Conservation (phyloP, 2,113 vertebrate genomes). For the Scartelaos histophorus region DNA sequence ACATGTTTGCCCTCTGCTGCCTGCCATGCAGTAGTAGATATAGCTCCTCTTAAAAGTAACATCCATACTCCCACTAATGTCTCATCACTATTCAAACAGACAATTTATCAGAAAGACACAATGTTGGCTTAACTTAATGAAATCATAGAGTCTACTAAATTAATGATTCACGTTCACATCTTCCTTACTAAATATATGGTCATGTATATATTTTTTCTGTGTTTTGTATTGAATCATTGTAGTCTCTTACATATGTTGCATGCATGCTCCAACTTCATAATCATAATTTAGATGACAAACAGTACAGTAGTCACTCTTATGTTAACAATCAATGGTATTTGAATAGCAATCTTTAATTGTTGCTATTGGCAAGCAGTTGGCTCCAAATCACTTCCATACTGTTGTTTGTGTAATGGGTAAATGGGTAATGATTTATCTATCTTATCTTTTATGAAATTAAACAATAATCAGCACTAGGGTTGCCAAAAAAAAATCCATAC, state of each 20-base stretch:
- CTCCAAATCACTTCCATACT: neutral
- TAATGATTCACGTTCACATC: no score
- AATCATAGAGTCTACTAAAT: no score
- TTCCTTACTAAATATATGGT: no score
- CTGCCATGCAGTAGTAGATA: conserved; percentile 27
- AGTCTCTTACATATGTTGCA: neutral
- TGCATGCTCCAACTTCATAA: neutral
- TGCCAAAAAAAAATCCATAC: neutral
- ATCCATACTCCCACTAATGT: conserved; percentile 20
- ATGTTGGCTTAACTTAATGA: no score
- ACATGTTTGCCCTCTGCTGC: conserved; percentile 44
- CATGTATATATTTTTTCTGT: no score
- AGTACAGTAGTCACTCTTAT: neutral
- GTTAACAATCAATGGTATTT: neutral
- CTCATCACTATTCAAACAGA: no score
- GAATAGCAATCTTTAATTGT: neutral
- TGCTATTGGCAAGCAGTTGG: neutral
- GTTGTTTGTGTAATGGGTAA: neutral
- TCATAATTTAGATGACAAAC: no score
- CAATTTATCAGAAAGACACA: no score
- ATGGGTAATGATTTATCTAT: neutral
- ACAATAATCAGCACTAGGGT: neutral
- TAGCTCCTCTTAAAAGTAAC: conserved; percentile 40
- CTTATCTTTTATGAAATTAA: neutral
- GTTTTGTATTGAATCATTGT: no score